Conservation (phyloP, 2,797 vertebrate species). For the Lepilemur ruficaudatus region DNA sequence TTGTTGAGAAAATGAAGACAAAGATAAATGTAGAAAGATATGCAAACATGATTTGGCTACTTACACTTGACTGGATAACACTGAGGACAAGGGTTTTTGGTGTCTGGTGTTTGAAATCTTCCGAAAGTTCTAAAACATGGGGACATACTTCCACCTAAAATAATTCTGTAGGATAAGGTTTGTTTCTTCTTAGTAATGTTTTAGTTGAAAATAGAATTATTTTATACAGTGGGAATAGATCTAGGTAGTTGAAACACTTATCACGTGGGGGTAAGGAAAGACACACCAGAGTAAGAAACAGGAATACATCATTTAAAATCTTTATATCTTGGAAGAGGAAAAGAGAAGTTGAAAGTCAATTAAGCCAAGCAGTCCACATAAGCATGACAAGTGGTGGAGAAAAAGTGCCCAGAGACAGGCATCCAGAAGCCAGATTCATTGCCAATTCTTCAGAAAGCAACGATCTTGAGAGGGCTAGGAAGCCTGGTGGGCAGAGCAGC, state of each 20-base stretch:
- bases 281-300: slow-evolving; percentile 53
- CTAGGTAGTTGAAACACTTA: neutral
- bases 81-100: neutral
- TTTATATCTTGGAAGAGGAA: slow-evolving; percentile 58
- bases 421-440: slow-evolving; percentile 19
- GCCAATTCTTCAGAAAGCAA: slow-evolving; percentile 47
- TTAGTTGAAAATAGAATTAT: neutral
- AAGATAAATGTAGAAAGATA: neutral
- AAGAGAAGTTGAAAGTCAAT: slow-evolving; percentile 19
- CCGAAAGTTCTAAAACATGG: neutral
- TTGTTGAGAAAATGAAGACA: slow-evolving; percentile 12
- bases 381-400: neutral
- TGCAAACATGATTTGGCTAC: neutral
- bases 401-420: neutral
- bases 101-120: neutral
- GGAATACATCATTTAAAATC: slow-evolving; percentile 21
- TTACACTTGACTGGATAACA: neutral
- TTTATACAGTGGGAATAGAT: neutral
- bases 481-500: neutral
- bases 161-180: neutral
- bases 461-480: neutral
- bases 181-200: neutral
- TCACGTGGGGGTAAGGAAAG: neutral
- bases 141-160: neutral
- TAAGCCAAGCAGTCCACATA: neutral